Evolutionary conservation across 2,888 invertebrate species (phyloP).

Genomic region (Thera obeliscata): DNA sequence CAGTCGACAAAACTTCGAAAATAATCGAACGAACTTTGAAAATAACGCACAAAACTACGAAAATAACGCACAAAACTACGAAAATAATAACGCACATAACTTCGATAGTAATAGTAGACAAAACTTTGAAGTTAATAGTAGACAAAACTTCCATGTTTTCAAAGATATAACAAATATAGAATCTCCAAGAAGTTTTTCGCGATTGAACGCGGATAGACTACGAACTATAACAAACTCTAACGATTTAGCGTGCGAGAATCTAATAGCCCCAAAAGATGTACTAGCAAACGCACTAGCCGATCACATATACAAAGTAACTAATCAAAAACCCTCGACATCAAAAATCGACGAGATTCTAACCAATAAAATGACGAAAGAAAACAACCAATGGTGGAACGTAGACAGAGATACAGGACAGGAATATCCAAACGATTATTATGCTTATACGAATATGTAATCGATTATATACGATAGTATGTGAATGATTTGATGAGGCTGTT

Average conservation of each 20-base stretch:
- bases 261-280: conserved; percentile 78
- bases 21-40: conserved; percentile 1
- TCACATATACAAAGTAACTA: conserved; percentile 82
- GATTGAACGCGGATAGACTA: conserved; percentile 76
- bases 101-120: not conserved
- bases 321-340: conserved; percentile 80
- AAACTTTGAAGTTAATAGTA: not conserved
- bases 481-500: conserved; percentile 24
- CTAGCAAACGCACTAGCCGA: conserved; percentile 76
- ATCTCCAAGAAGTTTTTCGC: conserved; percentile 70
- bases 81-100: conserved; percentile 9
- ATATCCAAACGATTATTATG: conserved; percentile 69
- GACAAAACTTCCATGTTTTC: conserved; percentile 47
- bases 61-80: conserved; percentile 25
- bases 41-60: conserved; percentile 39
- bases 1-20: not conserved
- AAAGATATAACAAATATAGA: conserved; percentile 62
- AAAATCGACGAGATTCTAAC: conserved; percentile 77
- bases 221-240: conserved; percentile 67
- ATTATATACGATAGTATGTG: conserved; percentile 7
- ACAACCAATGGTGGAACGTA: conserved; percentile 71
- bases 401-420: conserved; percentile 67
- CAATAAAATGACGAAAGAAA: conserved; percentile 70
- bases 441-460: conserved; percentile 54
- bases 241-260: conserved; percentile 66